A percentile compares a stretch with the other conserved stretches of the same genome.
Conservation (phyloP, 2,797 vertebrate genomes). For the Pogonophryne albipinna region DNA sequence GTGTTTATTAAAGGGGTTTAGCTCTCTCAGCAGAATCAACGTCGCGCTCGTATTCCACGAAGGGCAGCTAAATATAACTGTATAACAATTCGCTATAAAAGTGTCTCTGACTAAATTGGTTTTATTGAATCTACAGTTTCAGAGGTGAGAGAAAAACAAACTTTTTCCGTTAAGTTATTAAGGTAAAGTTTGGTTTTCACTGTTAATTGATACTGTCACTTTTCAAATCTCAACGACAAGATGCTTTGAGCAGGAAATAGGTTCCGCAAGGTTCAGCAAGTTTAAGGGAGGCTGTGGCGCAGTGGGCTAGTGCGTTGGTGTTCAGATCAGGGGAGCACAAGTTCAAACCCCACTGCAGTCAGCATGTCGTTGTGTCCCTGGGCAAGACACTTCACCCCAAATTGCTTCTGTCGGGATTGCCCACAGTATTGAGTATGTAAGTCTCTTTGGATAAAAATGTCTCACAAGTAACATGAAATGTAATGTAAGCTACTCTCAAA, state of each 20-base stretch:
- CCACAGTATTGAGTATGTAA: no score
- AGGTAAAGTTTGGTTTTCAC: background rate
- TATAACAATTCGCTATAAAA: background rate
- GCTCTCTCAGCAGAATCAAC: constrained; percentile 11
- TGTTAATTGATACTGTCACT: background rate
- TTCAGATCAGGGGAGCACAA: no score
- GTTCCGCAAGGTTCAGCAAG: background rate
- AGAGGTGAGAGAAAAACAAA: background rate
- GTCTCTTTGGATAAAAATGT: no score
- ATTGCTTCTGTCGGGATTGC: no score
- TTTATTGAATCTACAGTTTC: constrained; percentile 12
- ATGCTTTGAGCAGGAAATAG: constrained; percentile 4
- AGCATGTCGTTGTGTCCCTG: no score
- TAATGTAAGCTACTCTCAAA: no score
- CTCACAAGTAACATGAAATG: no score
- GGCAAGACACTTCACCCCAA: no score
- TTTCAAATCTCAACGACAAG: background rate
- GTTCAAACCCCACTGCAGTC: no score
- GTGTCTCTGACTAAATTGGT: background rate
- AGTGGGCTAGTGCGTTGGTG: no score
- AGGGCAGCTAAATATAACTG: constrained; percentile 1
- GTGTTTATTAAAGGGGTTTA: background rate
- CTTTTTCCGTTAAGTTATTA: no score
- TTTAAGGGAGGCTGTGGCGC: no score
- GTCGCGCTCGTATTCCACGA: background rate